Conservation (phyloP, 2,797 vertebrate genomes). For the Ceyx erithaca region DNA sequence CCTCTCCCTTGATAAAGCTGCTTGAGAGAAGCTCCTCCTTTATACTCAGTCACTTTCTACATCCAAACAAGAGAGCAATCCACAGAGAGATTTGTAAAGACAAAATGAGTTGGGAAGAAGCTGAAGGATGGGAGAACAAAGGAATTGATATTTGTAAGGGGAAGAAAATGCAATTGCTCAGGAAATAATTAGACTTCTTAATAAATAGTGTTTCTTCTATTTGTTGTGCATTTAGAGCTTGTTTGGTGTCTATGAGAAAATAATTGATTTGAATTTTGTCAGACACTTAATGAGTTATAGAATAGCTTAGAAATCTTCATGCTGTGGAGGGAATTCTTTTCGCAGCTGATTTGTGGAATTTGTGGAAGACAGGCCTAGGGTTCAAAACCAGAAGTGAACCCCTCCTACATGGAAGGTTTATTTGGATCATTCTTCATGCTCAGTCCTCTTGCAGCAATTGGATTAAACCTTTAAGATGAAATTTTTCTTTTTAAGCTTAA, state of each 20-base stretch:
- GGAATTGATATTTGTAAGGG: constrained; percentile 5
- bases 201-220: constrained; percentile 52
- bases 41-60: background rate
- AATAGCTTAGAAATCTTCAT: constrained; percentile 40
- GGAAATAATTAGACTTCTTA: constrained; percentile 58
- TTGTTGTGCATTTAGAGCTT: constrained; percentile 33
- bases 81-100: background rate
- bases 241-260: constrained; percentile 46
- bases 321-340: constrained; percentile 60
- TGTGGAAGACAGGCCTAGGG: background rate
- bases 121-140: constrained; percentile 7
- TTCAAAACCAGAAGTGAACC: constrained; percentile 28
- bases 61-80: background rate
- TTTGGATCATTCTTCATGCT: constrained; percentile 38
- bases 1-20: background rate
- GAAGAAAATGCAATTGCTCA: constrained; percentile 35
- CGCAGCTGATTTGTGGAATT: constrained; percentile 50
- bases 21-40: background rate
- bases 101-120: background rate
- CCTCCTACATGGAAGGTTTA: background rate
- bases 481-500: background rate
- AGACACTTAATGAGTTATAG: constrained; percentile 54
- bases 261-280: constrained; percentile 68
- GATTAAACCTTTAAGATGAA: background rate
- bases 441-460: constrained; percentile 25